Conservation (phyloP, 2,888 invertebrate species). For the Adelognathus sp. region DNA sequence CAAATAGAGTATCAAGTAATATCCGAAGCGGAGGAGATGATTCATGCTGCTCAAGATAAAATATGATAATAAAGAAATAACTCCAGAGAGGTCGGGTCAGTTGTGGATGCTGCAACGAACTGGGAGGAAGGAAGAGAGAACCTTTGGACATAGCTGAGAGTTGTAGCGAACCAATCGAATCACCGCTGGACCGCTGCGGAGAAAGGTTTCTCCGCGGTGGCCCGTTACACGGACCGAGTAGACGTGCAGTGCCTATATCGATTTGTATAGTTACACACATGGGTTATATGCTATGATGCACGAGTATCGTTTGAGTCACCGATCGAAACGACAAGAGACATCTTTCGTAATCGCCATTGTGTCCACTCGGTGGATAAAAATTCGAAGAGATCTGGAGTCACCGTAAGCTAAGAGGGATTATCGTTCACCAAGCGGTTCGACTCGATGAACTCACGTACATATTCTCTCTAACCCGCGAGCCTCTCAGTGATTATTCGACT, state of each 20-base stretch:
- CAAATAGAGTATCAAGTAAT: neutral
- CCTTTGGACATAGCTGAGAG: slow-evolving; percentile 58
- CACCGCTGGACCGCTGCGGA: slow-evolving; percentile 59
- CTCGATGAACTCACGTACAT: slow-evolving; percentile 15
- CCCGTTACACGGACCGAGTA: slow-evolving; percentile 52
- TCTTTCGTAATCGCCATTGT: slow-evolving; percentile 57
- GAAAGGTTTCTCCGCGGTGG: slow-evolving; percentile 72
- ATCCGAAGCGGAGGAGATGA: too few species aligned
- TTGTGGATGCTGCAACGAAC: neutral
- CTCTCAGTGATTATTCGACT: slow-evolving; percentile 28
- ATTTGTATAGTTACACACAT: slow-evolving; percentile 31
- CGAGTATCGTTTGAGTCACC: neutral
- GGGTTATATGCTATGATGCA: neutral
- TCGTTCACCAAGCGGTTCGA: neutral
- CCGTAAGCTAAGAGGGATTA: slow-evolving; percentile 17
- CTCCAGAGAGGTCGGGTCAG: slow-evolving; percentile 10
- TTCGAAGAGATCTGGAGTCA: slow-evolving; percentile 18
- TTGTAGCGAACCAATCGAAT: slow-evolving; percentile 66
- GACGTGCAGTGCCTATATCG: slow-evolving; percentile 50
- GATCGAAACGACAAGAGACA: slow-evolving; percentile 23
- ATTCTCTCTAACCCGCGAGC: neutral
- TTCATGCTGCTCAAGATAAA: too few species aligned
- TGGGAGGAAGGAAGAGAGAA: slow-evolving; percentile 52
- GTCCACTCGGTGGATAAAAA: slow-evolving; percentile 18
- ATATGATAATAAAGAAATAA: too few species aligned